phyloP scores from a whole-genome alignment of 1,140 invertebrate genomes.

The Doryteuthis pealeii region DNA sequence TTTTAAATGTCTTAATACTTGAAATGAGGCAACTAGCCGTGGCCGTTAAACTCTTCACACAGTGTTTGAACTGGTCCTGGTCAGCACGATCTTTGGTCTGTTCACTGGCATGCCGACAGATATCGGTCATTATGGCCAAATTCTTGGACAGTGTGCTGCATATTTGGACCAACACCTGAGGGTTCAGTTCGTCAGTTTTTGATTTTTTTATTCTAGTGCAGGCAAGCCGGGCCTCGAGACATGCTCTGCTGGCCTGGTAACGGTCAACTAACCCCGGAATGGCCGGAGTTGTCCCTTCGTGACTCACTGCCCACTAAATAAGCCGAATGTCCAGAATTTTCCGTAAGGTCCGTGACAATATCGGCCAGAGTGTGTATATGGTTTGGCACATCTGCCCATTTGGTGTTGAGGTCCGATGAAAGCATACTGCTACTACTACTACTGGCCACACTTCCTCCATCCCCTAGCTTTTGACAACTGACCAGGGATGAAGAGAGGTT shows the following conservation, averaged over 20 bases:
- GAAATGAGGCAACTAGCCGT: conserved; percentile 46
- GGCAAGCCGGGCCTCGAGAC: conserved; percentile 43
- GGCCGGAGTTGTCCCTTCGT: conserved; percentile 29
- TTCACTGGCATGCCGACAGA: conserved; percentile 41
- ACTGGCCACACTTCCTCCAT: not conserved
- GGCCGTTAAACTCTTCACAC: conserved; percentile 48
- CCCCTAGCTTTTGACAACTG: conserved; percentile 15
- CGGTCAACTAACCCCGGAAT: conserved; percentile 38
- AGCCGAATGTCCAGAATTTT: conserved; percentile 39
- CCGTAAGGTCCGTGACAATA: conserved; percentile 34
- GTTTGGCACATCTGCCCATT: conserved; percentile 36
- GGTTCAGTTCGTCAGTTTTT: conserved; percentile 37
- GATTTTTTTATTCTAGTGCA: conserved; percentile 41
- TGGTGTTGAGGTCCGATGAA: conserved; percentile 20
- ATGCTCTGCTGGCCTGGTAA: conserved; percentile 38
- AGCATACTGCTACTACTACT: not conserved
- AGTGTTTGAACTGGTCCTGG: conserved; percentile 50
- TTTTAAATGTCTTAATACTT: conserved; percentile 49
- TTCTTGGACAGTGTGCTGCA: conserved; percentile 46
- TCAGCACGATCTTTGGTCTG: conserved; percentile 31
- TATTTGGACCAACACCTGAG: conserved; percentile 43
- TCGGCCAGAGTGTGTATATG: conserved; percentile 32
- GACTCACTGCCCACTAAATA: conserved; percentile 42
- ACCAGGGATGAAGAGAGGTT: conserved; percentile 17
- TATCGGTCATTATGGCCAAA: conserved; percentile 42